Evolutionary conservation across 1,140 invertebrate genomes (phyloP).

Genomic region (Listronotus oregonensis): DNA sequence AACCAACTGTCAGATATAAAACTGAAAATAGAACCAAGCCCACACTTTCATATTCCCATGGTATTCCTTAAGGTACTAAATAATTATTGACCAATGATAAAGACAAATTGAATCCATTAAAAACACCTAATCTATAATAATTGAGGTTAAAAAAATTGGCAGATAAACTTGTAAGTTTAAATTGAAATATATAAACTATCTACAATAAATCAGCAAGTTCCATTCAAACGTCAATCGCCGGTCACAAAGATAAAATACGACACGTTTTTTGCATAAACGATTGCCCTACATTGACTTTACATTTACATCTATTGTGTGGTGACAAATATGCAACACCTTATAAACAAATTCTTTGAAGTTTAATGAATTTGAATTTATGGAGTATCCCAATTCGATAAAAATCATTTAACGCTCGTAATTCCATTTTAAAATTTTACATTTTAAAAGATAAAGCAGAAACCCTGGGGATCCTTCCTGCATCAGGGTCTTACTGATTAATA

Average conservation of each 20-base stretch:
- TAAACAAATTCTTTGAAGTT: conserved; percentile 3
- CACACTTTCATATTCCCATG: too few species aligned
- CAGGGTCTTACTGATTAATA: too few species aligned
- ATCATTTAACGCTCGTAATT: too few species aligned
- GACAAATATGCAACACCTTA: conserved; percentile 18
- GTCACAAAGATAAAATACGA: conserved; percentile 15
- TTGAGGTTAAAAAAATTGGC: conserved; percentile 13
- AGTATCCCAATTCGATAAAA: too few species aligned
- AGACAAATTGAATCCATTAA: neutral
- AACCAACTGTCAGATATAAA: too few species aligned
- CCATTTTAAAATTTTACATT: too few species aligned
- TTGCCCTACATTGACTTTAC: conserved; percentile 4
- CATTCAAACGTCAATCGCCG: conserved; percentile 18
- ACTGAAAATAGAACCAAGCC: too few species aligned
- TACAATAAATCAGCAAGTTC: conserved; percentile 19
- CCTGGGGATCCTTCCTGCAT: too few species aligned
- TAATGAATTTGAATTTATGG: too few species aligned
- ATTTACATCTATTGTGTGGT: conserved; percentile 13
- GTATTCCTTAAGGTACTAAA: too few species aligned
- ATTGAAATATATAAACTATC: conserved; percentile 2
- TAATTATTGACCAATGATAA: too few species aligned
- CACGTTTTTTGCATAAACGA: conserved; percentile 21
- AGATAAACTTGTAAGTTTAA: neutral
- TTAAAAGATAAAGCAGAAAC: too few species aligned
- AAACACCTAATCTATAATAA: conserved; percentile 5